phyloP scores from a whole-genome alignment of 2,113 vertebrate genomes.

The Phaethon lepturus region DNA sequence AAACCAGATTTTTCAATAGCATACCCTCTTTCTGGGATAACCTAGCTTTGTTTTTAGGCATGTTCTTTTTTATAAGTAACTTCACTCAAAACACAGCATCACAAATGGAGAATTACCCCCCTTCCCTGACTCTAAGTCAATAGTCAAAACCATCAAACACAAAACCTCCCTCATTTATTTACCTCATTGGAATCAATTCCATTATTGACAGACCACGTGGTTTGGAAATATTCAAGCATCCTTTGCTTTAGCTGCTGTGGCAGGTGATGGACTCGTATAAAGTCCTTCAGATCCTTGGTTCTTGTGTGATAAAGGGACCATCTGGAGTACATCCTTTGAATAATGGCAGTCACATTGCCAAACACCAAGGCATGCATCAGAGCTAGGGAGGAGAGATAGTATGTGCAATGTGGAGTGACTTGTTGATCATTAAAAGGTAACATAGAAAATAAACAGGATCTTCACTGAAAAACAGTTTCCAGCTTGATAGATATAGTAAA shows the following conservation, averaged over 20 bases:
- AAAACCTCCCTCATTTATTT: background rate
- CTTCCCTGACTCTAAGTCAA: background rate
- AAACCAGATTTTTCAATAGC: background rate
- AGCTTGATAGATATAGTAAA: background rate
- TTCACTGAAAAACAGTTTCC: background rate
- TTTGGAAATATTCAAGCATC: constrained; percentile 99
- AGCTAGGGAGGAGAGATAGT: constrained; percentile 75
- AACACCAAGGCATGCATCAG: constrained; percentile 98
- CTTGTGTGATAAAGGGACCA: constrained; percentile 98
- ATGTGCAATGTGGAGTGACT: background rate
- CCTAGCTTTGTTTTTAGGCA: background rate
- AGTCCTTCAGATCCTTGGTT: constrained; percentile 97
- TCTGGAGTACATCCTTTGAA: constrained; percentile 97
- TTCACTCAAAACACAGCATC: background rate
- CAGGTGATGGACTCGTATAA: constrained; percentile 95
- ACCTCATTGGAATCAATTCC: constrained; percentile 99
- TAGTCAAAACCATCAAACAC: background rate
- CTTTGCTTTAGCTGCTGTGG: constrained; percentile 97
- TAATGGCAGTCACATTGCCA: constrained; percentile 97
- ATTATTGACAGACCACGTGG: constrained; percentile 99
- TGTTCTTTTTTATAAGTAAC: background rate
- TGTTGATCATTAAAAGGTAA: background rate
- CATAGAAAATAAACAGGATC: background rate
- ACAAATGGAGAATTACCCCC: background rate
- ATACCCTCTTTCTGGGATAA: background rate